A percentile compares a stretch with the other conserved stretches of the same genome.
These are phyloP conservation scores for Drosophila ogumai DNA, from an alignment of 1,140 invertebrate species.

Conservation along the genomic window DNA sequence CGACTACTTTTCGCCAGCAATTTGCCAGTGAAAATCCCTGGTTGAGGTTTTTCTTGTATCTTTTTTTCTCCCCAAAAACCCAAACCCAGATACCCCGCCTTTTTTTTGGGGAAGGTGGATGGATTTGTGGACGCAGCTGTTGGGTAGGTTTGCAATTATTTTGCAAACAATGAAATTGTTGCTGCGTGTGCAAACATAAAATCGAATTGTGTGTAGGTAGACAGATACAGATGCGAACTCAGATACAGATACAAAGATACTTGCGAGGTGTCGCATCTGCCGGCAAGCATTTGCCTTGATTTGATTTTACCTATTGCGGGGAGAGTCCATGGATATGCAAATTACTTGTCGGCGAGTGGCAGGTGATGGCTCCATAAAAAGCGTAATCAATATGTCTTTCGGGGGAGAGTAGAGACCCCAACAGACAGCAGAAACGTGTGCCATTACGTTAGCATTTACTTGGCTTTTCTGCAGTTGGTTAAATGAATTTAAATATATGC, in stretches of 20 bases:
- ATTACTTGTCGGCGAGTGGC: slow-evolving; percentile 52
- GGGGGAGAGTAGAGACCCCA: too few species aligned
- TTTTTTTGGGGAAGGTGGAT: slow-evolving; percentile 14
- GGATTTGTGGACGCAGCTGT: slow-evolving; percentile 64
- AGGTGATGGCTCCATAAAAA: slow-evolving; percentile 78
- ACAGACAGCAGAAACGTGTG: neutral
- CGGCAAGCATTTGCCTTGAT: slow-evolving; percentile 70
- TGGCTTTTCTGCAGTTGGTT: slow-evolving; percentile 7
- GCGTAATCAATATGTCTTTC: slow-evolving; percentile 55
- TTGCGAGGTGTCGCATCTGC: slow-evolving; percentile 70
- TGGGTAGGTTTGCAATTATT: slow-evolving; percentile 77
- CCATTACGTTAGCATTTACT: slow-evolving; percentile 52
- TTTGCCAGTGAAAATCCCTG: slow-evolving; percentile 50
- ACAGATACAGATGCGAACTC: slow-evolving; percentile 18
- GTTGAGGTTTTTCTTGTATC: neutral
- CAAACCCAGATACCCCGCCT: neutral
- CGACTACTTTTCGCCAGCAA: slow-evolving; percentile 57
- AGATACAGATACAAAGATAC: slow-evolving; percentile 36
- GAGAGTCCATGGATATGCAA: slow-evolving; percentile 69
- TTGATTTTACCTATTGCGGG: slow-evolving; percentile 71
- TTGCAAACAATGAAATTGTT: slow-evolving; percentile 84
- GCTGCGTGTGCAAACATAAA: slow-evolving; percentile 83
- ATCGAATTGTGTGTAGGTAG: slow-evolving; percentile 76
- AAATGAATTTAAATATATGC: slow-evolving; percentile 27
- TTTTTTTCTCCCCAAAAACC: slow-evolving; percentile 7